These are phyloP conservation scores for Micropterix aruncella DNA, from an alignment of 2,888 invertebrate species.

Conservation along the genomic window DNA sequence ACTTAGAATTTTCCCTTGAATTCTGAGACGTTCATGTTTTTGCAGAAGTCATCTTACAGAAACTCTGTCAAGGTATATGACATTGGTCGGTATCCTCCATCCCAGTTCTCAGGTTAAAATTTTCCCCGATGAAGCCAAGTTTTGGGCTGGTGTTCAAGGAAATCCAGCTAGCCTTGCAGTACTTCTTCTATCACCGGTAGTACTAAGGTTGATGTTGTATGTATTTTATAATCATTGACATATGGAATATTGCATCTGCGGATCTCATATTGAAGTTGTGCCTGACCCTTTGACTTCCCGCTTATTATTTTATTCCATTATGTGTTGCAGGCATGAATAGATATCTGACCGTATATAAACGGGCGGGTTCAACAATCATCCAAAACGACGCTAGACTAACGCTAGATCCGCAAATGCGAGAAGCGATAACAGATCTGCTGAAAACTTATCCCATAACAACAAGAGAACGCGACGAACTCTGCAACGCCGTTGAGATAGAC, in stretches of 20 bases:
- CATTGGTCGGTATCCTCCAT: too few species aligned
- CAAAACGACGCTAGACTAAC: slow-evolving; percentile 51
- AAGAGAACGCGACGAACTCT: slow-evolving; percentile 35
- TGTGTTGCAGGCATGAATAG: slow-evolving; percentile 49
- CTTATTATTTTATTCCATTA: slow-evolving; percentile 2
- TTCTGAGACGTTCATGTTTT: too few species aligned
- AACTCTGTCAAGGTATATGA: too few species aligned
- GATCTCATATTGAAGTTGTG: not conserved
- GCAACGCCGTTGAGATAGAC: slow-evolving; percentile 53
- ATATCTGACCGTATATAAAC: slow-evolving; percentile 55
- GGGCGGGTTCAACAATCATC: slow-evolving; percentile 50
- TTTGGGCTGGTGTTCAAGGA: too few species aligned
- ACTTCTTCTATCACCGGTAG: too few species aligned
- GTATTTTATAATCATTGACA: too few species aligned
- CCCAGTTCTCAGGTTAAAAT: too few species aligned
- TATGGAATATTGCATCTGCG: not conserved
- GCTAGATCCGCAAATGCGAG: slow-evolving; percentile 46
- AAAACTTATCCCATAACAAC: slow-evolving; percentile 53
- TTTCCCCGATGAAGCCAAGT: too few species aligned
- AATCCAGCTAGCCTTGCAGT: too few species aligned
- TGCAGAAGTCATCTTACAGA: too few species aligned
- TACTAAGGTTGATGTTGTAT: too few species aligned
- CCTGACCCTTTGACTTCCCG: not conserved
- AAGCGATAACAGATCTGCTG: slow-evolving; percentile 45
- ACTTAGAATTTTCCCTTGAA: too few species aligned